phyloP scores from a whole-genome alignment of 2,113 vertebrate genomes.

The Kryptolebias marmoratus region DNA sequence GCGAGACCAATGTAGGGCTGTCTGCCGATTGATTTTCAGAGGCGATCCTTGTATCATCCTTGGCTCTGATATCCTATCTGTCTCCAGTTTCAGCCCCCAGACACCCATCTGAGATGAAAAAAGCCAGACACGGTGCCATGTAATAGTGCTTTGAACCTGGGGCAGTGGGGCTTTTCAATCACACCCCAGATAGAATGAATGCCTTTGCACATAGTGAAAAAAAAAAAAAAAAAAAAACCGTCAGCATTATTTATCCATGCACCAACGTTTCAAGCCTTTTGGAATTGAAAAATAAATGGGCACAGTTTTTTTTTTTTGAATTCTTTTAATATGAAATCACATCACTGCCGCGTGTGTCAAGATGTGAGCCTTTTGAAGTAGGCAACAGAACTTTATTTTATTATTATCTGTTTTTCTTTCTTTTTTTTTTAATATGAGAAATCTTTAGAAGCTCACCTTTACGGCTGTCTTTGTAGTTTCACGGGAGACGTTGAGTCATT shows the following conservation, averaged over 20 bases:
- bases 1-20: constrained; percentile 54
- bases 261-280: constrained; percentile 43
- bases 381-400: constrained; percentile 17
- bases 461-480: constrained; percentile 50
- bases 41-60: constrained; percentile 72
- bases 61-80: constrained; percentile 75
- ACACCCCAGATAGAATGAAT: constrained; percentile 67
- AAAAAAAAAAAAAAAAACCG: constrained; percentile 26
- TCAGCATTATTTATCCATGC: constrained; percentile 67
- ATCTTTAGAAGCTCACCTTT: constrained; percentile 58
- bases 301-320: constrained; percentile 15
- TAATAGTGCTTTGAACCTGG: constrained; percentile 72
- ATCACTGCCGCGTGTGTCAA: constrained; percentile 20
- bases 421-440: neutral
- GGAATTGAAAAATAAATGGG: constrained; percentile 61
- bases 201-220: constrained; percentile 53
- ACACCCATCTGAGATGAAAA: constrained; percentile 73
- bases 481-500: constrained; percentile 26
- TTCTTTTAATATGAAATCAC: constrained; percentile 59
- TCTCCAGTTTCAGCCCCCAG: constrained; percentile 63
- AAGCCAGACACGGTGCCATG: constrained; percentile 64
- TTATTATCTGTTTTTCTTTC: no score
- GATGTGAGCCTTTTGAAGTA: constrained; percentile 47
- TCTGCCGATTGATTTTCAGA: constrained; percentile 75
- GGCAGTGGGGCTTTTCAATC: constrained; percentile 75